Base-by-base conservation (phyloP, 2,797 vertebrate species). In the Aulostomus chinensis region DNA sequence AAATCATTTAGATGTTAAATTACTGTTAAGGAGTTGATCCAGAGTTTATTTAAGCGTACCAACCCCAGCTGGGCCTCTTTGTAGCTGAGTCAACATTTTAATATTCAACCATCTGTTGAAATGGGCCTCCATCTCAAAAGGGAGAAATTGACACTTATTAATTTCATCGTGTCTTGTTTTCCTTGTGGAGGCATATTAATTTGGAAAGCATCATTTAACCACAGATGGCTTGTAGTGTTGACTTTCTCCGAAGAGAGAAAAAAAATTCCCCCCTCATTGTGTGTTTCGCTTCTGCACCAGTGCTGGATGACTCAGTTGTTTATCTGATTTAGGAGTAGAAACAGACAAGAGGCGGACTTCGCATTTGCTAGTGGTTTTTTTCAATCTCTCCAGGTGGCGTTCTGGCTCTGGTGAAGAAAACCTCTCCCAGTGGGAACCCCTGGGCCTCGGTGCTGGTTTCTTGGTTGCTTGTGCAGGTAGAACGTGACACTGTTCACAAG, bases 391-490 rank as follows among this genome's bases (percentile, higher is more conserved):
- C 42, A 94, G 93, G 92, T n/a, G 43, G 90, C 3, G 63, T 89
- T 32, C 73, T 94, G 57, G 83, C 88, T 4, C 85, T 88, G 0
- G 89, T 84, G 0, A 93, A 81, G 61, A 87, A 86, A n/a, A 91
- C 91, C 0, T 92, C 91, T 40, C 59, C 8, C 7, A 89, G 81
- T 4, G 92, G 93, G 4, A 94, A 94, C 63, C 93, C 92, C 16
- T 93, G 92, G 92, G 90, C 87, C 4, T 92, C 93, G 0, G 92
- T 93, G 34, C 81, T 94, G 0, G 87, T 91, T 43, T 93, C 92
- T 20, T 94, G 92, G 93, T 74, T 85, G 29, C 84, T 94, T 2
- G 91, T 89, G 2, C 92, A 94, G 90, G 93, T 94, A 55, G 51
- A 42, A 45, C n/a, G 30, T 26, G 13, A 12, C n/a, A 18, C 11